Evolutionary conservation across 92 coral and sea anemone genomes (phyloP), one percentile per base, ranked within the genome.

Genomic region (Umimayanthus kanabou): DNA sequence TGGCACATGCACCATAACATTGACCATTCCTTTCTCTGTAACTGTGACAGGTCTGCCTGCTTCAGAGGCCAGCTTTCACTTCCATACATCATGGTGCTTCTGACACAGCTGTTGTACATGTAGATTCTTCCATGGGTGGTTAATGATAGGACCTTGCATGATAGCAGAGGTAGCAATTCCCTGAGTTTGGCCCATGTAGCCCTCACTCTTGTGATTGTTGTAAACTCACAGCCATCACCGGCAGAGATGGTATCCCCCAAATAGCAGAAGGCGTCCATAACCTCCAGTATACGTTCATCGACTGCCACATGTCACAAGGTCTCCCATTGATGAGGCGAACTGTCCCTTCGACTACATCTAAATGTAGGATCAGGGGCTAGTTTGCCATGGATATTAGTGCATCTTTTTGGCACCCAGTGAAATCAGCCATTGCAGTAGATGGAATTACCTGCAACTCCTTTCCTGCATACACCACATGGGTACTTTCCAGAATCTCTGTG

Each of bases 171-270:
- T 26, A 39, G 73, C 50, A 30, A 33, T 76, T 87, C 89, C 87
- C 76, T 87, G 88, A 87, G 53, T 74, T 87, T 87, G 25, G 65
- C 88, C 90, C 90, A 87, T 58, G 71, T 78, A 87, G 53, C 37
- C 37, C 37, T 33, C 37, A 33, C 37, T 33, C 37, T 33, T 33
- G n/a, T n/a, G n/a, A n/a, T n/a, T 61, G 72, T 42, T 53, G 58
- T 23, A 42, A 55, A 18, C 65, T 50, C 2, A 15, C 64, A 20
- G 29, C 89, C 77, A 87, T 79, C 87, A 77, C 58, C 78, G 22
- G 69, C 85, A 43, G n/a, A 43, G 71, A 86, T n/a, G 37, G 37
- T 33, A 2, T 33, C 1, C 37, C 37, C 37, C 37, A 33, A 33
- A 33, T 33, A 33, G 42, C 85, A 86, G 85, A 69, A 84, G 50